A percentile compares a stretch with the other conserved stretches of the same genome.
These are phyloP conservation scores for Gallinago paraguaiae DNA, from an alignment of 2,113 vertebrate genomes.

Conservation along the genomic window DNA sequence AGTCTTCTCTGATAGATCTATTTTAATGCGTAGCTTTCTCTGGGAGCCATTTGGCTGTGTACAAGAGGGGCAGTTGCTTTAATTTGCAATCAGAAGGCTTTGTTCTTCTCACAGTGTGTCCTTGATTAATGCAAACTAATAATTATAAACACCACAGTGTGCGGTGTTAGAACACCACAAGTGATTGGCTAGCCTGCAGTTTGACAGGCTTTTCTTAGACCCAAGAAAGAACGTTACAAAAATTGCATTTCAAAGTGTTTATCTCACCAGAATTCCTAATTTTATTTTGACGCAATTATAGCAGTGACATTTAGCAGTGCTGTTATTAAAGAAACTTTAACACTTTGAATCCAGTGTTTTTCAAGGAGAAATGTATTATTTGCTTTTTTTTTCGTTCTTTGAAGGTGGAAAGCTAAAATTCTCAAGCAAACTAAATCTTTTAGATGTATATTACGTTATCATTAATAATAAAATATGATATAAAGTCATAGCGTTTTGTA, in stretches of 20 bases:
- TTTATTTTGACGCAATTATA: constrained; percentile 26
- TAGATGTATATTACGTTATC: background rate
- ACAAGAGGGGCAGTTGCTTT: background rate
- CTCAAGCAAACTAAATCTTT: background rate
- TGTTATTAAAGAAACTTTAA: background rate
- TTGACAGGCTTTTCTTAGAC: constrained; percentile 40
- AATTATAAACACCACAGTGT: background rate
- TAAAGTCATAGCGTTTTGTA: background rate
- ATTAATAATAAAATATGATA: background rate
- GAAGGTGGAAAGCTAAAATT: background rate
- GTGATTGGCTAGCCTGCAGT: constrained; percentile 37
- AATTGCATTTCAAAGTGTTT: constrained; percentile 37
- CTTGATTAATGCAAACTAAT: constrained; percentile 56
- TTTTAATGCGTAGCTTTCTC: background rate
- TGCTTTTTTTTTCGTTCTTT: background rate
- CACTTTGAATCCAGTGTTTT: background rate
- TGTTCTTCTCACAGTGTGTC: constrained; percentile 2
- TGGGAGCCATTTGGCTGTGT: background rate
- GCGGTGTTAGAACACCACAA: background rate
- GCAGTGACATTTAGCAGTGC: background rate
- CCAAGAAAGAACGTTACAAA: background rate
- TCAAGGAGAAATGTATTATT: background rate
- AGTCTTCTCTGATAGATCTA: background rate
- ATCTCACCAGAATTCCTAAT: background rate
- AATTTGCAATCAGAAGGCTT: constrained; percentile 6